Percentiles rank a stretch among this genome's conserved stretches.
These are phyloP conservation scores for Dallia pectoralis DNA, from an alignment of 2,797 vertebrate genomes.

Conservation along the genomic window DNA sequence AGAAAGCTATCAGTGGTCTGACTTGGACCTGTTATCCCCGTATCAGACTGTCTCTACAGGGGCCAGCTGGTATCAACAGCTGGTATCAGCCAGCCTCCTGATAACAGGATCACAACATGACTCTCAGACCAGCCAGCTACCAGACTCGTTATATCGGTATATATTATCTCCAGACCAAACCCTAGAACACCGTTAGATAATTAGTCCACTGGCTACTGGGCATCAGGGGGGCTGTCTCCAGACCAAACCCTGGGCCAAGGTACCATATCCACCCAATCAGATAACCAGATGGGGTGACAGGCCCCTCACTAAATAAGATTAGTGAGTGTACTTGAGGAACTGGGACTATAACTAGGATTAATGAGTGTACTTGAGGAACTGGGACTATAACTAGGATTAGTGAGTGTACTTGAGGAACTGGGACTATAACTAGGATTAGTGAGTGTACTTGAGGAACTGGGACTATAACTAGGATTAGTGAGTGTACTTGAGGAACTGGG, in stretches of 20 bases:
- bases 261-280: no score
- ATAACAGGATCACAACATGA: slow-evolving; percentile 56
- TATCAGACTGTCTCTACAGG: slow-evolving; percentile 65
- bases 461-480: not conserved
- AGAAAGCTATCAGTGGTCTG: slow-evolving; percentile 46
- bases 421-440: not conserved
- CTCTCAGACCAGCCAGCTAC: not conserved
- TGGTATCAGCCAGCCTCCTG: slow-evolving; percentile 63
- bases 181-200: no score
- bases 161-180: no score
- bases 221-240: no score
- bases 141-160: no score
- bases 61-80: slow-evolving; percentile 62
- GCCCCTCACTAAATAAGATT: no score
- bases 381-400: not conserved
- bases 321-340: not conserved
- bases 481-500: no score
- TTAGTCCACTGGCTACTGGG: no score
- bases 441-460: not conserved
- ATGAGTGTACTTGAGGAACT: not conserved
- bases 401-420: no score
- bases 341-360: not conserved
- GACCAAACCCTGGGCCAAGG: no score
- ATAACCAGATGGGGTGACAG: no score
- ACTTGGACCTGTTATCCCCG: slow-evolving; percentile 55